These are phyloP conservation scores for Eumerus sabulonum DNA, from an alignment of 2,888 invertebrate species.

Conservation along the genomic window DNA sequence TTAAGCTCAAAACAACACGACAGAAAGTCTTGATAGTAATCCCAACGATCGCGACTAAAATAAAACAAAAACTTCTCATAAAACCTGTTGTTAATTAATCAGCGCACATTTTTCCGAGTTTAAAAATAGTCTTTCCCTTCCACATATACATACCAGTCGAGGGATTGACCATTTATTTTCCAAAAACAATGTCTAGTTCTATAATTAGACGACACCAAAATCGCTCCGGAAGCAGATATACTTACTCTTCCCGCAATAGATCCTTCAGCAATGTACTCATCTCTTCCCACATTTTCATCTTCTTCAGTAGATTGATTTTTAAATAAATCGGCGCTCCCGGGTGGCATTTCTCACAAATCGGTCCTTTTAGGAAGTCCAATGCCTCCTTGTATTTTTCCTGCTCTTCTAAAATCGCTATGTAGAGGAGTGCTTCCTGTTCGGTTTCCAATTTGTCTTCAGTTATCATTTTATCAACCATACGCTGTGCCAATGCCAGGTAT, in stretches of 20 bases:
- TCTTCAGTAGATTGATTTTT: conserved; percentile 86
- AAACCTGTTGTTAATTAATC: no score
- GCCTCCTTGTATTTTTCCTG: conserved; percentile 91
- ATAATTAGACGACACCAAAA: no score
- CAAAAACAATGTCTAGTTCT: no score
- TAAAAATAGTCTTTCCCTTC: no score
- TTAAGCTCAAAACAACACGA: conserved; percentile 84
- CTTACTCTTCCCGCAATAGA: conserved; percentile 86
- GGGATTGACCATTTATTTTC: no score
- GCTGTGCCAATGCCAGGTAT: conserved; percentile 91
- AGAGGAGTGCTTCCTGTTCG: conserved; percentile 95
- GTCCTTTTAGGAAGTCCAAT: conserved; percentile 88
- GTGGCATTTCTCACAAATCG: conserved; percentile 84
- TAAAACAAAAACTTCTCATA: not conserved
- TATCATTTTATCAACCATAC: conserved; percentile 95
- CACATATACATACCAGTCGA: not conserved
- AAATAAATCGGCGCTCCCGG: conserved; percentile 85
- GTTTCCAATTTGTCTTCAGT: conserved; percentile 93
- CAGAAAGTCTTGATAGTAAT: conserved; percentile 86
- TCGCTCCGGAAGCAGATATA: conserved; percentile 18
- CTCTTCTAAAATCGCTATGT: conserved; percentile 91
- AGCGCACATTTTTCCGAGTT: no score
- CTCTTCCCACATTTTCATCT: conserved; percentile 86
- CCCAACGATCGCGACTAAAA: conserved; percentile 85
- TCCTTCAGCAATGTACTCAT: conserved; percentile 87